A percentile compares a stretch with the other conserved stretches of the same genome.
phyloP scores from a whole-genome alignment of 2,113 vertebrate species.

The Conger conger region DNA sequence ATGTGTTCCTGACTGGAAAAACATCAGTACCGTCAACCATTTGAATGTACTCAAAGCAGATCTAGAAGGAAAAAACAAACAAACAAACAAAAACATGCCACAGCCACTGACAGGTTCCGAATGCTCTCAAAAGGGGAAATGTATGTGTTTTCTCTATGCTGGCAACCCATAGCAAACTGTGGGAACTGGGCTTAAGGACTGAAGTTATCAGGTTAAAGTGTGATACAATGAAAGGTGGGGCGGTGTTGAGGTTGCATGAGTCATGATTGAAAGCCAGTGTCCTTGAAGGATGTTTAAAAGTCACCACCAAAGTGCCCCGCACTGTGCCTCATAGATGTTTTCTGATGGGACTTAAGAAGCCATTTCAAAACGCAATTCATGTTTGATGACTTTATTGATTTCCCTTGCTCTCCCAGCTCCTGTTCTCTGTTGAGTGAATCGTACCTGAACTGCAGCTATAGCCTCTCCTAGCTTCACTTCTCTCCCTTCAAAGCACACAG shows the following conservation, averaged over 20 bases:
- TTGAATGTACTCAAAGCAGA: neutral
- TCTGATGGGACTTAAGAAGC: constrained; percentile 66
- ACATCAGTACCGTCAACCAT: neutral
- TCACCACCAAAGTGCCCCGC: constrained; percentile 36
- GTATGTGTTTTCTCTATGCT: too few relatives aligned
- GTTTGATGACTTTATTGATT: constrained; percentile 77
- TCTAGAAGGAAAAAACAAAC: neutral
- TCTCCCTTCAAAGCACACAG: constrained; percentile 9
- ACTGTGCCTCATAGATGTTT: constrained; percentile 50
- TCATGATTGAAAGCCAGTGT: constrained; percentile 47
- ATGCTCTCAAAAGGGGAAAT: neutral
- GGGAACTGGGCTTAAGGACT: neutral
- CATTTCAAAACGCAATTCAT: constrained; percentile 69
- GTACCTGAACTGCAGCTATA: constrained; percentile 27
- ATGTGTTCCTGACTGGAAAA: neutral
- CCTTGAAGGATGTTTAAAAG: constrained; percentile 63
- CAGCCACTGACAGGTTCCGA: neutral
- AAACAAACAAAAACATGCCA: neutral
- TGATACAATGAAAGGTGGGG: neutral
- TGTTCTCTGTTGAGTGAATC: constrained; percentile 31
- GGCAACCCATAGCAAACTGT: neutral
- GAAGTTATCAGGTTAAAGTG: constrained; percentile 23
- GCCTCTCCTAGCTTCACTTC: constrained; percentile 15
- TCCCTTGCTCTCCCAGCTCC: constrained; percentile 34
- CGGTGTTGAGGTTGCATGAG: constrained; percentile 37